Percentiles rank a stretch among this genome's conserved stretches.
phyloP scores from a whole-genome alignment of 2,113 vertebrate species.

The Thamnophis sirtalis region DNA sequence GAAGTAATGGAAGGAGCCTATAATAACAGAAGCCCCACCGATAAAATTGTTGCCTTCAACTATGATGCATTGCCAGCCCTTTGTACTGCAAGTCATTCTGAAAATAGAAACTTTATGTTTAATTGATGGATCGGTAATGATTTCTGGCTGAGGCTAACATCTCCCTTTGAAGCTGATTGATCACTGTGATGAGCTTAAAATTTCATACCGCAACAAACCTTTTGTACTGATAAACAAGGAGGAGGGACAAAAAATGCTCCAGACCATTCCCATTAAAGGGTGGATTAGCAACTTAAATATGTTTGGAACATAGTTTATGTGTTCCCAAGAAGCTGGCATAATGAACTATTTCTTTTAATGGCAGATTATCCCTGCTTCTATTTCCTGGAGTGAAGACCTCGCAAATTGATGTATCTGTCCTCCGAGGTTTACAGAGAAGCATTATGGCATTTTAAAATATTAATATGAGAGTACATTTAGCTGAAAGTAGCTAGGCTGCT shows the following conservation, averaged over 20 bases:
- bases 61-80: constrained; percentile 63
- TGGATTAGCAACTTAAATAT: constrained; percentile 90
- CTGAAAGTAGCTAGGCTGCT: constrained; percentile 87
- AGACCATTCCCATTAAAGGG: constrained; percentile 82
- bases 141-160: constrained; percentile 74
- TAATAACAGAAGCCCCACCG: constrained; percentile 37
- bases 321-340: constrained; percentile 83
- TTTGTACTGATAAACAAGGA: constrained; percentile 84
- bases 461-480: constrained; percentile 99
- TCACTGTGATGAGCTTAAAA: constrained; percentile 81
- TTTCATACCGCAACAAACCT: constrained; percentile 89
- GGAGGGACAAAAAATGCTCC: constrained; percentile 80
- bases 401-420: constrained; percentile 98
- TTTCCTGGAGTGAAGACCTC: constrained; percentile 88
- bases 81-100: constrained; percentile 60
- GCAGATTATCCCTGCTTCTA: constrained; percentile 90
- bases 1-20: constrained; percentile 15
- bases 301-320: constrained; percentile 83
- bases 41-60: constrained; percentile 63
- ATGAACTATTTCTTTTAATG: constrained; percentile 91
- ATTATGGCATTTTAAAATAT: constrained; percentile 99
- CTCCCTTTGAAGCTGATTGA: constrained; percentile 87
- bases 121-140: constrained; percentile 89
- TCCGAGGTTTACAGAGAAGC: constrained; percentile 88
- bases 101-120: constrained; percentile 82